These are phyloP conservation scores for Lordiphosa andalusiaca DNA, from an alignment of 2,888 invertebrate species.

Conservation along the genomic window DNA sequence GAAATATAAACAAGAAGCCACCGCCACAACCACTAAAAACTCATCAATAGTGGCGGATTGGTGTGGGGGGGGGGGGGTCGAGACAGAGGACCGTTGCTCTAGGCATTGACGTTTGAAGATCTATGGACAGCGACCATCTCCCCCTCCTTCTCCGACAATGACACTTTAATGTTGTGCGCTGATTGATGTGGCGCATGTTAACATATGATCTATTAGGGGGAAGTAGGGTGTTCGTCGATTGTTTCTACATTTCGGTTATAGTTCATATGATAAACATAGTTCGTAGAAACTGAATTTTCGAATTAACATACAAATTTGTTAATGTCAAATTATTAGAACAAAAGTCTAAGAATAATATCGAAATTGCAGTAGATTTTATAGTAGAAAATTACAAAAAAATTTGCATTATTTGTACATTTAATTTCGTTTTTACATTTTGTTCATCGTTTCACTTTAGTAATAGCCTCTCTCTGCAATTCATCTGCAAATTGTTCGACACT, in stretches of 20 bases:
- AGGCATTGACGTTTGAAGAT: conserved; percentile 68
- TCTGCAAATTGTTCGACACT: too few relatives aligned
- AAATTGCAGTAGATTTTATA: too few relatives aligned
- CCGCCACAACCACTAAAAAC: conserved; percentile 53
- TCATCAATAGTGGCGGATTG: conserved; percentile 51
- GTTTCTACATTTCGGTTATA: conserved; percentile 10
- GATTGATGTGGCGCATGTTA: conserved; percentile 61
- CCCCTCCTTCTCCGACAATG: conserved; percentile 58
- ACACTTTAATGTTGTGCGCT: conserved; percentile 63
- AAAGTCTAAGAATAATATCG: too few relatives aligned
- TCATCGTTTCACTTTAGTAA: too few relatives aligned
- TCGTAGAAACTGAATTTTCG: conserved; percentile 21
- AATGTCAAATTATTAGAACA: too few relatives aligned
- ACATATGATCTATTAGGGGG: conserved; percentile 43
- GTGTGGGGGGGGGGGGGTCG: too few relatives aligned
- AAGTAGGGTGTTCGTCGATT: conserved; percentile 22
- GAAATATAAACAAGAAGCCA: conserved; percentile 38
- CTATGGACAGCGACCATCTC: conserved; percentile 43
- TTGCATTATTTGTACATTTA: too few relatives aligned
- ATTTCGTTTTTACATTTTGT: too few relatives aligned
- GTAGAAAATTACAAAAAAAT: too few relatives aligned
- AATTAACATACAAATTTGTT: too few relatives aligned
- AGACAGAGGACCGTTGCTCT: conserved; percentile 19
- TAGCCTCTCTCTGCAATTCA: too few relatives aligned
- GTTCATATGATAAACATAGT: conserved; percentile 20